A percentile compares a stretch with the other conserved stretches of the same genome.
These are phyloP conservation scores for Tiliqua scincoides DNA, from an alignment of 2,113 vertebrate species.

Conservation along the genomic window DNA sequence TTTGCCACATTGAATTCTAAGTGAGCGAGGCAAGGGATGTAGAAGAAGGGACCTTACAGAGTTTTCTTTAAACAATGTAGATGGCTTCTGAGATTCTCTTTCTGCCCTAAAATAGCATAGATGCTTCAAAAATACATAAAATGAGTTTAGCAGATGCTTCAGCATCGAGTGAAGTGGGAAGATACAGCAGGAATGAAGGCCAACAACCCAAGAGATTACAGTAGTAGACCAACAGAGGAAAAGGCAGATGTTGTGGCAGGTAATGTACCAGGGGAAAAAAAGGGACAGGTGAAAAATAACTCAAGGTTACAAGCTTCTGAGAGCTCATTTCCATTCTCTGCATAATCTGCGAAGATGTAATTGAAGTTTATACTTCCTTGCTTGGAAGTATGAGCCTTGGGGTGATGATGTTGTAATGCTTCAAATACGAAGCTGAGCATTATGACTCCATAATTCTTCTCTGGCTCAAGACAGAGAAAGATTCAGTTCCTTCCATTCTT, in stretches of 20 bases:
- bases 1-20: neutral
- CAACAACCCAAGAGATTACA: neutral
- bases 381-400: too few species aligned
- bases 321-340: neutral
- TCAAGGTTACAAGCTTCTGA: neutral
- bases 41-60: neutral
- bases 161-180: neutral
- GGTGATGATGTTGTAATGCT: neutral
- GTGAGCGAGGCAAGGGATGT: neutral
- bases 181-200: neutral
- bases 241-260: too few species aligned
- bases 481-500: neutral
- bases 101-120: conserved; percentile 15
- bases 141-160: conserved; percentile 9
- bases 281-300: neutral
- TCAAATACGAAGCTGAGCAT: neutral
- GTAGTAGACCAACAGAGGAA: neutral
- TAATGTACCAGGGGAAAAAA: neutral
- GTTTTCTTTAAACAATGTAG: neutral
- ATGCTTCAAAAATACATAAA: neutral
- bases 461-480: neutral
- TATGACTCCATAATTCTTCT: neutral
- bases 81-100: conserved; percentile 7
- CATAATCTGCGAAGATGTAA: neutral
- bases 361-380: neutral